Conservation (phyloP, 2,797 vertebrate genomes). For the Macrochelys suwanniensis region DNA sequence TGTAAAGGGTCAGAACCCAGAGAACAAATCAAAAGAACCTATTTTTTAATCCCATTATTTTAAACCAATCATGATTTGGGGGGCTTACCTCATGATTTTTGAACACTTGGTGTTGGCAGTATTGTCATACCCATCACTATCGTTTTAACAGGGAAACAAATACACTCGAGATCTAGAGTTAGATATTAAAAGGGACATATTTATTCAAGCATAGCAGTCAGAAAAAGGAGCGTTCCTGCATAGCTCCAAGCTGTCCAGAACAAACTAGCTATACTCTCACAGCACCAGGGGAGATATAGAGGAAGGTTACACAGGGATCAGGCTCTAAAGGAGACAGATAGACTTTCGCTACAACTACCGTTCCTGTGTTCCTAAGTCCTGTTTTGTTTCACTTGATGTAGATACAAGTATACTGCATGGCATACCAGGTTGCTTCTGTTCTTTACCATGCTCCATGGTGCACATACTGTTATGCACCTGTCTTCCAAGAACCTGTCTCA, state of each 20-base stretch:
- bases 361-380: background rate
- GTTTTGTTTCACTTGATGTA: background rate
- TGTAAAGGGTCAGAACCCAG: background rate
- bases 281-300: background rate
- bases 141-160: background rate
- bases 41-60: background rate
- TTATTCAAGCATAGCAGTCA: background rate
- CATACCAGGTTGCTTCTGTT: background rate
- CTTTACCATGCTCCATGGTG: background rate
- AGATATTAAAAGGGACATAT: background rate
- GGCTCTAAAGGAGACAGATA: background rate
- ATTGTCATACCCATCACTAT: background rate
- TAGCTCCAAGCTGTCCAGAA: background rate
- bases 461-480: background rate
- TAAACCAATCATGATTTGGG: background rate
- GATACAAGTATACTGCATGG: background rate
- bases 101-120: background rate
- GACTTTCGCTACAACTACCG: background rate
- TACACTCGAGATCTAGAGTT: background rate
- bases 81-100: background rate
- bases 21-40: background rate
- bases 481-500: background rate
- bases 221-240: background rate
- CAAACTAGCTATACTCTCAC: background rate
- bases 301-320: background rate